These are phyloP conservation scores for Coranthus polyacanthus DNA, from an alignment of 2,797 vertebrate species.

Conservation along the genomic window DNA sequence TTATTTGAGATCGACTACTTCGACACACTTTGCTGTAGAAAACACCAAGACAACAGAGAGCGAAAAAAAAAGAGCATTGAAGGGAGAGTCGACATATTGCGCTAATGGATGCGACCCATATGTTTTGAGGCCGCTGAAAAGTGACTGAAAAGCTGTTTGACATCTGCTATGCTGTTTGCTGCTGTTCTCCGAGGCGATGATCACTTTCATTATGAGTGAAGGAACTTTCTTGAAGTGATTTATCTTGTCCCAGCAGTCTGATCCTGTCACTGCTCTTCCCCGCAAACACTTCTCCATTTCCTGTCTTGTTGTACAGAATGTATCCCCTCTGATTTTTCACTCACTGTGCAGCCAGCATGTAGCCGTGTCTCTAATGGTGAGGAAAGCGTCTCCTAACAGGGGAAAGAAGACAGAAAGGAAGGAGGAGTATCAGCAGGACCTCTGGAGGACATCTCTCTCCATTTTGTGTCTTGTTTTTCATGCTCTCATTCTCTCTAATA, in stretches of 20 bases:
- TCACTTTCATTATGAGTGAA: constrained; percentile 41
- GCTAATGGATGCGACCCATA: constrained; percentile 57
- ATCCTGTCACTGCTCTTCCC: constrained; percentile 18
- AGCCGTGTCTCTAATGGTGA: background rate
- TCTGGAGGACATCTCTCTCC: background rate
- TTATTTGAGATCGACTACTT: constrained; percentile 16
- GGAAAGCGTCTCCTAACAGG: background rate
- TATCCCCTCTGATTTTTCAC: background rate
- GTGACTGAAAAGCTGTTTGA: constrained; percentile 64
- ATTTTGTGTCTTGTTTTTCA: background rate
- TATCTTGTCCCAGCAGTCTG: constrained; percentile 38
- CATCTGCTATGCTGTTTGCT: constrained; percentile 61
- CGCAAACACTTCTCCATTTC: constrained; percentile 23
- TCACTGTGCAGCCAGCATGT: background rate
- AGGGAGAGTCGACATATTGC: constrained; percentile 19
- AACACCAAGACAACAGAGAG: constrained; percentile 9
- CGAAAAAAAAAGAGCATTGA: constrained; percentile 3
- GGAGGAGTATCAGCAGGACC: no score
- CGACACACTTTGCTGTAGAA: background rate
- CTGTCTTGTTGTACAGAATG: constrained; percentile 14
- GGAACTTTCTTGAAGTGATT: constrained; percentile 41
- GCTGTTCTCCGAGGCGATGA: constrained; percentile 35
- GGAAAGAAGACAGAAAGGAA: background rate
- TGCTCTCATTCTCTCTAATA: background rate
- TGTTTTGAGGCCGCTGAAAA: constrained; percentile 57